phyloP scores from a whole-genome alignment of 2,797 vertebrate species.

The Coluber constrictor region DNA sequence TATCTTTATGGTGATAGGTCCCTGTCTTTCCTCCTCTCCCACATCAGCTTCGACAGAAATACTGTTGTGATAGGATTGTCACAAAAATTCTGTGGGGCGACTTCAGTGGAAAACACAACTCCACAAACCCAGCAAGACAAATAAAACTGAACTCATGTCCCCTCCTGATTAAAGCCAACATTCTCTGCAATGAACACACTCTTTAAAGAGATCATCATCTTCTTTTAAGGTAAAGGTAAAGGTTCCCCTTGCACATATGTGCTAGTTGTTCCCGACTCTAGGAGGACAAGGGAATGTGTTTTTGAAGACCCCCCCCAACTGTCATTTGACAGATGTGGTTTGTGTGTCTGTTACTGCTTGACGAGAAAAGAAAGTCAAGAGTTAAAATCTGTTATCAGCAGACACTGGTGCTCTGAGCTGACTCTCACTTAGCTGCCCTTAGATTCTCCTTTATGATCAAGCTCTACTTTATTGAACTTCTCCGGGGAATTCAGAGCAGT shows the following conservation, averaged over 20 bases:
- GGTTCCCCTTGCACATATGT: no score
- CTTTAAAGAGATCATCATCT: no score
- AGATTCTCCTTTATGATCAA: conserved; percentile 33
- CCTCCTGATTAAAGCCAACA: not conserved
- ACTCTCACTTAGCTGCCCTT: conserved; percentile 21
- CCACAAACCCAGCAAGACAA: not conserved
- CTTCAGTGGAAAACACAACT: not conserved
- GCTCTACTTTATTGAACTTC: conserved; percentile 21
- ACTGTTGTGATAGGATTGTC: not conserved
- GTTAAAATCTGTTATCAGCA: not conserved
- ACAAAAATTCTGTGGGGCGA: not conserved
- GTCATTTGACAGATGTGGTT: not conserved
- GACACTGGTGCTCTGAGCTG: not conserved
- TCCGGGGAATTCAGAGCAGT: not conserved
- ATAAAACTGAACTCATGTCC: not conserved
- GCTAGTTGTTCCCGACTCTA: no score
- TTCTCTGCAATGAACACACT: not conserved
- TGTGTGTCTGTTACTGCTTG: not conserved
- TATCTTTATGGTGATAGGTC: conserved; percentile 36
- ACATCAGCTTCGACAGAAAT: no score
- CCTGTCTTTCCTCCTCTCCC: not conserved
- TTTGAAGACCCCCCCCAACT: not conserved
- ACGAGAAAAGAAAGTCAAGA: rapidly evolving
- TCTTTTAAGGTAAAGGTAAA: no score
- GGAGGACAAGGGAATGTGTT: no score